A percentile compares a stretch with the other conserved stretches of the same genome.
Conservation (phyloP, 2,797 vertebrate species). For the Garrulus glandarius region DNA sequence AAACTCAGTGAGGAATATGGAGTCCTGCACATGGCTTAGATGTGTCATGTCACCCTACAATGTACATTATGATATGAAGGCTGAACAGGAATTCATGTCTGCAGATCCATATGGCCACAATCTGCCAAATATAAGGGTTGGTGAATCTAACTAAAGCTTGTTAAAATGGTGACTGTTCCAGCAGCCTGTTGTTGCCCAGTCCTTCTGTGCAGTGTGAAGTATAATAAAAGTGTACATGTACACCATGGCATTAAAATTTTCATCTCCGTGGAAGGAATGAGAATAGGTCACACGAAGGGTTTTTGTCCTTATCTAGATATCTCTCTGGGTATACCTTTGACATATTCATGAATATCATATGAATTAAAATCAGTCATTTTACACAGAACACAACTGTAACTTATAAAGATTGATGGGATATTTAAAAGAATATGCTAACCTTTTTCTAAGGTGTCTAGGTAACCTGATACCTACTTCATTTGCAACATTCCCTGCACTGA, state of each 20-base stretch:
- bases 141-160: background rate
- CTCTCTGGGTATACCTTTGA: conserved; percentile 39
- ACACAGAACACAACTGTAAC: conserved; percentile 39
- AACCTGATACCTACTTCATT: conserved; percentile 43
- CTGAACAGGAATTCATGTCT: conserved; percentile 1
- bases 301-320: conserved; percentile 14
- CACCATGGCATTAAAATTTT: background rate
- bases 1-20: background rate
- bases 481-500: conserved; percentile 7
- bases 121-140: background rate
- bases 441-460: conserved; percentile 51
- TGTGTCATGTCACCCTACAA: background rate
- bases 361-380: conserved; percentile 58
- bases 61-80: background rate
- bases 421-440: conserved; percentile 48
- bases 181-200: background rate
- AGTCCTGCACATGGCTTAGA: background rate
- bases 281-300: conserved; percentile 8
- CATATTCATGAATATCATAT: conserved; percentile 48
- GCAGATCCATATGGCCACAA: conserved; percentile 22
- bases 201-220: background rate
- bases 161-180: background rate
- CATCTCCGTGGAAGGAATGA: background rate
- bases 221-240: background rate
- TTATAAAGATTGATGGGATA: conserved; percentile 47